Conservation (phyloP, 2,113 vertebrate species). For the Ornithorhynchus anatinus region DNA sequence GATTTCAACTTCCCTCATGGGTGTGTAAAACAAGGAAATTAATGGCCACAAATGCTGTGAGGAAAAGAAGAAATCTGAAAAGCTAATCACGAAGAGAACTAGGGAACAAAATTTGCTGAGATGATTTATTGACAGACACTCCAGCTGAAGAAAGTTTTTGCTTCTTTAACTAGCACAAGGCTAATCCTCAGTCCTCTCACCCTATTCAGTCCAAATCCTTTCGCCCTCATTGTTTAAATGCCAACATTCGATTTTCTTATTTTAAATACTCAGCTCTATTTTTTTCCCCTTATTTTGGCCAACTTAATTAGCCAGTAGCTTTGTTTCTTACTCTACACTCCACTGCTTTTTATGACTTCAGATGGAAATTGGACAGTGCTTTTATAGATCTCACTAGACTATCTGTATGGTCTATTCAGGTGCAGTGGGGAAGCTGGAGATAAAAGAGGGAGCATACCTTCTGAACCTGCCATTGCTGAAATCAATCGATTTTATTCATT, state of each 20-base stretch:
- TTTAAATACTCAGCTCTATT: slow-evolving; percentile 5
- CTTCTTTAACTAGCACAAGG: not conserved
- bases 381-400: not conserved
- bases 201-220: not conserved
- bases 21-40: not conserved
- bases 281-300: not conserved
- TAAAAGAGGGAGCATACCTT: too few relatives aligned
- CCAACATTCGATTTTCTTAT: not conserved
- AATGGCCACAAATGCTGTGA: rapidly evolving
- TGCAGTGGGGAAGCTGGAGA: not conserved
- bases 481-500: too few relatives aligned
- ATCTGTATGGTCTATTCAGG: not conserved
- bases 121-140: not conserved
- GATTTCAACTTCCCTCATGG: not conserved
- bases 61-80: not conserved
- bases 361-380: slow-evolving; percentile 5
- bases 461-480: not conserved
- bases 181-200: not conserved
- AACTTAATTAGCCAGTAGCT: not conserved
- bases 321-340: not conserved
- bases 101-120: not conserved
- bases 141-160: not conserved
- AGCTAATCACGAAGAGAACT: not conserved
- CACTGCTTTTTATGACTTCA: not conserved
- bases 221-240: not conserved